Conservation (phyloP, 2,888 invertebrate species). For the Furcula furcula region DNA sequence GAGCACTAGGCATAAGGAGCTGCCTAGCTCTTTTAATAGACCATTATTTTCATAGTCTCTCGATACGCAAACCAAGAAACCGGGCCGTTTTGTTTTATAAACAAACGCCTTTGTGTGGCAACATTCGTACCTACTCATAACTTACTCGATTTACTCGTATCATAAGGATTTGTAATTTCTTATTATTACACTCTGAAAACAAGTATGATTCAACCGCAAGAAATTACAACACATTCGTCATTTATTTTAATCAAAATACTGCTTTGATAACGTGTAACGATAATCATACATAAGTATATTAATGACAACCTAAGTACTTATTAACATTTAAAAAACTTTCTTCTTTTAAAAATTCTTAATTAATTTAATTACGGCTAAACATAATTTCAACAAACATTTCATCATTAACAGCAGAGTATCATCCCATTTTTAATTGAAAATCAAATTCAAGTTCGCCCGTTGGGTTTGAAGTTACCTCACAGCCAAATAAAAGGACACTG, state of each 20-base stretch:
- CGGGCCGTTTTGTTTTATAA: constrained; percentile 69
- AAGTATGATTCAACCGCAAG: constrained; percentile 29
- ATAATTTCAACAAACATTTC: too few species aligned
- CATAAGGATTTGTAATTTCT: constrained; percentile 38
- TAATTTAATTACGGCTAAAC: too few species aligned
- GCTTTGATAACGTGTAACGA: constrained; percentile 19
- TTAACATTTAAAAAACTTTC: too few species aligned
- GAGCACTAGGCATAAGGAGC: constrained; percentile 33
- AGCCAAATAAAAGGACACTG: too few species aligned
- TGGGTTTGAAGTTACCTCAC: too few species aligned
- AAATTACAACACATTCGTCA: constrained; percentile 36
- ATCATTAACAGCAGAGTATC: too few species aligned
- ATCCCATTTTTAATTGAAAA: too few species aligned
- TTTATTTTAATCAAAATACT: constrained; percentile 32
- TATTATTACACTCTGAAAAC: constrained; percentile 35
- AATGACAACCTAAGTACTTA: too few species aligned
- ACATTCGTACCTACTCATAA: constrained; percentile 48
- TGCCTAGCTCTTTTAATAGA: constrained; percentile 43
- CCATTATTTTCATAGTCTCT: constrained; percentile 58
- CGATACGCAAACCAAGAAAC: constrained; percentile 53
- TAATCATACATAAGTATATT: constrained; percentile 13
- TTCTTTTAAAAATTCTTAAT: too few species aligned
- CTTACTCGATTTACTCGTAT: constrained; percentile 47
- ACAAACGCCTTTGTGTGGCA: constrained; percentile 67
- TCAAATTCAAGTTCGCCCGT: too few species aligned